These are phyloP conservation scores for Eueides isabella DNA, from an alignment of 1,140 invertebrate genomes.

Conservation along the genomic window DNA sequence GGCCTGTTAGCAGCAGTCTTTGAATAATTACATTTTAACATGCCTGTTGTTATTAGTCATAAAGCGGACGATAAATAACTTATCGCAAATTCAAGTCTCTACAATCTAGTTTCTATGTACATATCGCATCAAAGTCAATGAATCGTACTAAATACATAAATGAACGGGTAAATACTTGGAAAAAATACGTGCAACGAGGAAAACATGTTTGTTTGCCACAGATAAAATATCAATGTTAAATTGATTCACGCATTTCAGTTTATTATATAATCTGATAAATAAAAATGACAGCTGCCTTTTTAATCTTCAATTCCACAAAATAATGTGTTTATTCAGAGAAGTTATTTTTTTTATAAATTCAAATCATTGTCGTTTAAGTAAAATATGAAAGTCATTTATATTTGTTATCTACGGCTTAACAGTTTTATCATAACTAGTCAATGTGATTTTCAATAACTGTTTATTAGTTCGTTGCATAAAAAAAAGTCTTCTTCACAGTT, in stretches of 20 bases:
- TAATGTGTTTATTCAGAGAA: too few species aligned
- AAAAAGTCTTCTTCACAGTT: neutral
- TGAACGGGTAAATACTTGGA: neutral
- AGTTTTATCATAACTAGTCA: neutral
- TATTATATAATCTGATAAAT: too few species aligned
- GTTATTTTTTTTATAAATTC: too few species aligned
- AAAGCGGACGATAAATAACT: neutral
- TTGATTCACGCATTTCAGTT: neutral
- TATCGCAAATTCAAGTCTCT: neutral
- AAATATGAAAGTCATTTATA: too few species aligned
- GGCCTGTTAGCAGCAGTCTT: neutral
- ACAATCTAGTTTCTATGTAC: neutral
- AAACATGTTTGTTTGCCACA: constrained; percentile 3
- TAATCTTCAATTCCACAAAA: too few species aligned
- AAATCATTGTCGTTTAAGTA: too few species aligned
- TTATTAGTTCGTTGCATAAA: neutral
- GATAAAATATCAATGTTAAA: neutral
- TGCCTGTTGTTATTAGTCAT: neutral
- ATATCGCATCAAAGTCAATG: neutral
- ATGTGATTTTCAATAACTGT: neutral
- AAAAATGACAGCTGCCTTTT: too few species aligned
- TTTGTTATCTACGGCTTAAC: neutral
- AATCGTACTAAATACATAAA: constrained; percentile 3
- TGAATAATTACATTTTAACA: neutral
- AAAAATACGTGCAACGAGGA: neutral